Percentiles rank a stretch among this genome's conserved stretches.
Conservation (phyloP, 2,113 vertebrate genomes). For the Tympanuchus pallidicinctus region DNA sequence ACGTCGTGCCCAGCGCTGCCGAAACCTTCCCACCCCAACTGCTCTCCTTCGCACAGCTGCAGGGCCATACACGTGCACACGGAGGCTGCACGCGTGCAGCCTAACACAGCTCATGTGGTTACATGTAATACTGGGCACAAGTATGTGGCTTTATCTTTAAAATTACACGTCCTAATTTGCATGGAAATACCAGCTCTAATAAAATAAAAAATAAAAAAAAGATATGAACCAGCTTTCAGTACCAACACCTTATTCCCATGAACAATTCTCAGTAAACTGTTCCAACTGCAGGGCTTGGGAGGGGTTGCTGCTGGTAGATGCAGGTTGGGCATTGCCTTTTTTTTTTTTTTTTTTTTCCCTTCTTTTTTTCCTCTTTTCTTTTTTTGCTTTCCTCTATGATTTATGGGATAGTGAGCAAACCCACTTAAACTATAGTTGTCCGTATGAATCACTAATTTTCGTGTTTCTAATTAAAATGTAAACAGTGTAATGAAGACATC, state of each 20-base stretch:
- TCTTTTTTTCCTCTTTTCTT: fast-evolving
- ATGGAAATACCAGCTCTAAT: conserved; percentile 71
- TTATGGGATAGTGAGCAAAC: conserved; percentile 81
- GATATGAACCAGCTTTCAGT: conserved; percentile 74
- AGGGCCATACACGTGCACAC: neutral
- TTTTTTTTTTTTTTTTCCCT: neutral
- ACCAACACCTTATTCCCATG: conserved; percentile 72
- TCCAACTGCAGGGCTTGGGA: conserved; percentile 49
- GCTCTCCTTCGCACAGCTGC: neutral
- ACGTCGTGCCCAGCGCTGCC: neutral
- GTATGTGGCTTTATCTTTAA: conserved; percentile 64
- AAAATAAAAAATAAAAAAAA: conserved; percentile 66
- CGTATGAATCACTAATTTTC: conserved; percentile 88
- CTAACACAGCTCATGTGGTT: conserved; percentile 1
- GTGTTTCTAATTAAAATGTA: conserved; percentile 99
- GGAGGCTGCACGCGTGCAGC: neutral
- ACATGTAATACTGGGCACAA: conserved; percentile 33
- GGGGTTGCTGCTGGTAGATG: neutral
- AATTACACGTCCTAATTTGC: conserved; percentile 71
- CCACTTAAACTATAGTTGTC: conserved; percentile 85
- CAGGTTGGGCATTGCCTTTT: neutral
- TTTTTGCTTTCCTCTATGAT: conserved; percentile 56
- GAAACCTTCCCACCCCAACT: neutral
- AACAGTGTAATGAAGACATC: conserved; percentile 98
- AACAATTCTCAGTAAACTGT: conserved; percentile 78